A percentile compares a stretch with the other conserved stretches of the same genome.
phyloP scores from a whole-genome alignment of 2,113 vertebrate species.

The Pseudorectes ferrugineus region DNA sequence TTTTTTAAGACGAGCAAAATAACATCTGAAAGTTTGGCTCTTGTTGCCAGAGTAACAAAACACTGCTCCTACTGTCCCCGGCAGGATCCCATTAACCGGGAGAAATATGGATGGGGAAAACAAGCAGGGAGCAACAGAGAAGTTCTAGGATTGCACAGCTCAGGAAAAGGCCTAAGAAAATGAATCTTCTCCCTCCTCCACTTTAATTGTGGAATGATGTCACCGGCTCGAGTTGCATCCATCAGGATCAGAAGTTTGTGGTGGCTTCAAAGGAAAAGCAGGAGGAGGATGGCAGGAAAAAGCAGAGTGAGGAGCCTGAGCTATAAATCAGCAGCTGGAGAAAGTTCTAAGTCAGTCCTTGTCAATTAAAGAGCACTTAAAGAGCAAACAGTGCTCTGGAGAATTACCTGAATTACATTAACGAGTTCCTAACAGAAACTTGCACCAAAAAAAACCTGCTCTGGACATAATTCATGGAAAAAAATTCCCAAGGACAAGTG shows the following conservation, averaged over 20 bases:
- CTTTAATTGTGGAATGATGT: not conserved
- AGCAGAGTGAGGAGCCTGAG: not conserved
- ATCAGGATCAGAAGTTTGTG: not conserved
- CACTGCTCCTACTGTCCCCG: conserved; percentile 33
- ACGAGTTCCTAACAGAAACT: not conserved
- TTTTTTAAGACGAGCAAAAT: not conserved
- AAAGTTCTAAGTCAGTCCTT: not conserved
- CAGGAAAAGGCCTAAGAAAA: not conserved
- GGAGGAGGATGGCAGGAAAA: not conserved
- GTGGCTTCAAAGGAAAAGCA: not conserved
- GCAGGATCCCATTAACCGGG: not conserved
- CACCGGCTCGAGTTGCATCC: not conserved
- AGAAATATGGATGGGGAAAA: not conserved
- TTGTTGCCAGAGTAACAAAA: conserved; percentile 61
- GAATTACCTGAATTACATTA: not conserved
- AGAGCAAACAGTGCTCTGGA: not conserved
- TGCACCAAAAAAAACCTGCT: not conserved
- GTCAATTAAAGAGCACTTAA: not conserved
- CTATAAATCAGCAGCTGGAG: not conserved
- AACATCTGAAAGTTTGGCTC: conserved; percentile 48
- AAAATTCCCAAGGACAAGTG: not conserved
- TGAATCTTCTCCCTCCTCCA: not conserved
- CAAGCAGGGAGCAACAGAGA: not conserved
- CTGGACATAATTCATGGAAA: not conserved
- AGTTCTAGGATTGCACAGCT: not conserved